Percentiles rank a stretch among this genome's conserved stretches.
Conservation (phyloP, 2,113 vertebrate species). For the Zeus faber region DNA sequence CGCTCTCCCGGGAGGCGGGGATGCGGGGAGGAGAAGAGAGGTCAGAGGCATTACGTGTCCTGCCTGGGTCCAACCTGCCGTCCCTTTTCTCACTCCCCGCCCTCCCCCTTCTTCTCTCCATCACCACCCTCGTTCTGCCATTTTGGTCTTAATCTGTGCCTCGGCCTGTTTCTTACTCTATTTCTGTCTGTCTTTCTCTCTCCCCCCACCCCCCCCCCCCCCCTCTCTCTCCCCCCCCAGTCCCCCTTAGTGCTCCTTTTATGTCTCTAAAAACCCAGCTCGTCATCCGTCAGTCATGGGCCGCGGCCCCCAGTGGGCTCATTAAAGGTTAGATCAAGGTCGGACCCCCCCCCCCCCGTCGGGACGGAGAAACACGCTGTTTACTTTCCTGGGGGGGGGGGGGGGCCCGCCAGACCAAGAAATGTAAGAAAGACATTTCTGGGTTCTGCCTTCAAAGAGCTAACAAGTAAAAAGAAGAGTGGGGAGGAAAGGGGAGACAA, state of each 20-base stretch:
- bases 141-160: too few relatives aligned
- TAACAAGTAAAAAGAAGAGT: conserved; percentile 40
- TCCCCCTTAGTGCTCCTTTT: too few relatives aligned
- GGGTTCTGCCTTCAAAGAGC: conserved; percentile 29
- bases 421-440: too few relatives aligned
- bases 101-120: neutral
- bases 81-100: neutral
- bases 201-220: neutral
- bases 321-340: conserved; percentile 61
- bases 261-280: too few relatives aligned
- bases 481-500: too few relatives aligned
- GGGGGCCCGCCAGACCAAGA: neutral
- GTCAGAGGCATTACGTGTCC: conserved; percentile 20
- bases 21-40: conserved; percentile 23
- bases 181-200: too few relatives aligned
- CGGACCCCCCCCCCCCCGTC: conserved; percentile 30
- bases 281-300: too few relatives aligned
- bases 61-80: neutral
- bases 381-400: conserved; percentile 1
- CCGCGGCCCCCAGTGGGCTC: conserved; percentile 35
- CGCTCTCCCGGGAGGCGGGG: conserved; percentile 31
- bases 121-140: too few relatives aligned
- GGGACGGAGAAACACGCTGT: conserved; percentile 8
- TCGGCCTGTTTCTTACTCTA: too few relatives aligned
- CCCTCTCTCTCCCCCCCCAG: neutral